These are phyloP conservation scores for Saguinus imperator DNA, from an alignment of 2,113 vertebrate genomes.

Conservation along the genomic window DNA sequence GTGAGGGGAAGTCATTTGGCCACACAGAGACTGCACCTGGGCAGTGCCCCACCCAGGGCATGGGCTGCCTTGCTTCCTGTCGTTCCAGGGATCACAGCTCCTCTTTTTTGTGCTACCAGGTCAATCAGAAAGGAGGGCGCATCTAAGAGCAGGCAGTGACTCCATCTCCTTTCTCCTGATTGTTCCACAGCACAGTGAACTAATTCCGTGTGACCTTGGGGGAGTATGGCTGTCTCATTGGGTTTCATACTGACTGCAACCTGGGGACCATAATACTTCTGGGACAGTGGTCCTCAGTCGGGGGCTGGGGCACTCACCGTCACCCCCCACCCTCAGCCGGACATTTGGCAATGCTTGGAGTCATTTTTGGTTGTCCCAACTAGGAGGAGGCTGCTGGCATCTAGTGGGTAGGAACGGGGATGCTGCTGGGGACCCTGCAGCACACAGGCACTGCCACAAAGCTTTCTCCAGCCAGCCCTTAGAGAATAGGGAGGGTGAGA, in stretches of 20 bases:
- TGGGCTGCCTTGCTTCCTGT: background rate
- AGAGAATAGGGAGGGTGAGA: background rate
- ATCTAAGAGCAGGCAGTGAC: background rate
- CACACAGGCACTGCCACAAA: fast-evolving
- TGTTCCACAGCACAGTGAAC: background rate
- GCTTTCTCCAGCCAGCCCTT: background rate
- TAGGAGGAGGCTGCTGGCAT: fast-evolving
- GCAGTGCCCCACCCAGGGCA: background rate
- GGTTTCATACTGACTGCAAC: fast-evolving
- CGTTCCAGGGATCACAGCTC: background rate
- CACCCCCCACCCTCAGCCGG: fast-evolving
- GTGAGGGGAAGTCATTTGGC: background rate
- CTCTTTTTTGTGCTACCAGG: background rate
- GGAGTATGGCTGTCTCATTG: background rate
- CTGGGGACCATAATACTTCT: background rate
- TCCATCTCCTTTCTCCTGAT: fast-evolving
- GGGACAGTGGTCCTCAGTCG: fast-evolving
- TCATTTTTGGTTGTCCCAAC: too few relatives aligned
- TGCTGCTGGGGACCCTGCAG: fast-evolving
- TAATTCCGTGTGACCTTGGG: background rate
- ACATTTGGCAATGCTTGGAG: background rate
- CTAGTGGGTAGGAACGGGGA: too few relatives aligned
- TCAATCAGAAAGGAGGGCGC: background rate
- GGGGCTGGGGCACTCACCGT: fast-evolving
- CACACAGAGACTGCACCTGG: background rate